phyloP scores from a whole-genome alignment of 2,113 vertebrate species.

The Anhinga anhinga region DNA sequence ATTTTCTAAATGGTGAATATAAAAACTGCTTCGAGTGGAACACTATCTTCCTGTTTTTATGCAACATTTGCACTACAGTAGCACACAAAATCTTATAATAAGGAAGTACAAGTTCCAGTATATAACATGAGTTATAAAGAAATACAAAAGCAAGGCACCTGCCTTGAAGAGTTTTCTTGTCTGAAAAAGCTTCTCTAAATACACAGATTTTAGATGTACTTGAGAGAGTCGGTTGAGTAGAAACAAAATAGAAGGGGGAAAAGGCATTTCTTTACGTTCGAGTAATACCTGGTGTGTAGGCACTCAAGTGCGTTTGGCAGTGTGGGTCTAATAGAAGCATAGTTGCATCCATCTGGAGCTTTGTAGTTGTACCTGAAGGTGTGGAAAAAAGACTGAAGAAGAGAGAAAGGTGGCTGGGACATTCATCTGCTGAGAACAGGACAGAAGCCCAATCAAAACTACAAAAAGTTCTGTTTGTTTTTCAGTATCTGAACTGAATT shows the following conservation, averaged over 20 bases:
- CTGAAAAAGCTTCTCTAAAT: neutral
- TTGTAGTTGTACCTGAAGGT: neutral
- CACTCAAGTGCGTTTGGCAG: neutral
- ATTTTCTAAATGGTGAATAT: neutral
- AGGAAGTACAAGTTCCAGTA: neutral
- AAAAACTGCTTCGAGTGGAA: neutral
- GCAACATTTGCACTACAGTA: neutral
- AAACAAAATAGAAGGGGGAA: neutral
- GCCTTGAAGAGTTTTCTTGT: neutral
- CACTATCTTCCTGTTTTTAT: neutral
- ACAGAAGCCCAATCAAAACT: neutral
- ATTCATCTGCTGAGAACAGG: neutral
- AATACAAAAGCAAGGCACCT: neutral
- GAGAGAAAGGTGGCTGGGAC: neutral
- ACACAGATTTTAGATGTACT: neutral
- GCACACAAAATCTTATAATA: neutral
- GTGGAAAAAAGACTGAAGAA: neutral
- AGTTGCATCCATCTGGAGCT: neutral
- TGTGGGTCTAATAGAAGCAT: neutral
- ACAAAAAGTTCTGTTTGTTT: fast-evolving
- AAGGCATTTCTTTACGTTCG: neutral
- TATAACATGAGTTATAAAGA: neutral
- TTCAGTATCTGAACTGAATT: neutral
- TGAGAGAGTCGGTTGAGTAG: neutral
- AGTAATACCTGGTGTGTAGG: neutral